Evolutionary conservation across 2,888 invertebrate genomes (phyloP), one percentile per base, ranked within the genome.

Genomic region (Campopleginae sp.): DNA sequence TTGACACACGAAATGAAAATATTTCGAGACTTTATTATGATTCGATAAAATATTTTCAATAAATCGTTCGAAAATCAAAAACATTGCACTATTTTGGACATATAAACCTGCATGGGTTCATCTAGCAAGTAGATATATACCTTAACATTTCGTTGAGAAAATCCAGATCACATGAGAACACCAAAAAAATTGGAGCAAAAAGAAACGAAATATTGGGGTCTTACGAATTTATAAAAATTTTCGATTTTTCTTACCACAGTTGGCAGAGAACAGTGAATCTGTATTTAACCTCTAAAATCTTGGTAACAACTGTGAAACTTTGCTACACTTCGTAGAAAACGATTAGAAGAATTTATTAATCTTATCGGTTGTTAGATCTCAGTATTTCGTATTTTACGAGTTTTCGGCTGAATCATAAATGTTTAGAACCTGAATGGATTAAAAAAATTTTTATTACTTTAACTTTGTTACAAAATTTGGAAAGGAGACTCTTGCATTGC

Each of bases 201-300:
- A 27, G 3, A 0, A 27, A 14, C 6, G 27, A 23, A 58, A 14
- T 14, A 58, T 27, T 14, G 2, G 54, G 48, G 10, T 38, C 1
- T 38, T 38, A 10, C 7, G 38, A 38, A 38, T 38, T 38, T 38
- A 27, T 5, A 10, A 27, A 58, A 14, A 58, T 23, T 27, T 58
- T 2, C 3, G 10, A 58, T 27, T 58, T 58, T 58, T 27, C 58
- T 58, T 31, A 54, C 71, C 33, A 14, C 23, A 54, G 19, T 27
- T 27, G 27, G 27, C 58, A 14, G 27, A 27, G 58, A 58, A 27
- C 27, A 27, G 10, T 27, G 5, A 54, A 12, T 12, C 54, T 2
- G 54, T n/a, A n/a, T 38, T 65, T 76, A 84, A 84, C 84, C 80
- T 84, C 76, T 42, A 19, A 77, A 2, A 8, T 12, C 4, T 0